phyloP scores from a whole-genome alignment of 2,797 vertebrate genomes.

The Crenichthys baileyi region DNA sequence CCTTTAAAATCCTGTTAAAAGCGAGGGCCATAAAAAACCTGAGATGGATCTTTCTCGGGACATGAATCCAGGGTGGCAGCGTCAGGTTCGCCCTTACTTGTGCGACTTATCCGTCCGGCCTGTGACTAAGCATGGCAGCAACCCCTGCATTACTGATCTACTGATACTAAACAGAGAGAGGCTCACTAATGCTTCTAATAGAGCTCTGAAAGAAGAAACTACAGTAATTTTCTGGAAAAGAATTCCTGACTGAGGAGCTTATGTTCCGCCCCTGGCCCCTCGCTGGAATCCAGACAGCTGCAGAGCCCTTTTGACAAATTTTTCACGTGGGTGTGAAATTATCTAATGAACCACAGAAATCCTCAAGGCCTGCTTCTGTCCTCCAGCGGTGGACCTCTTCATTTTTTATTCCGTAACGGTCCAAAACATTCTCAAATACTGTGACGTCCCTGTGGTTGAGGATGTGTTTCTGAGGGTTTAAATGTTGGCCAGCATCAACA shows the following conservation, averaged over 20 bases:
- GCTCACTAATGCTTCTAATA: constrained; percentile 52
- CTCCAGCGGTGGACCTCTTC: constrained; percentile 10
- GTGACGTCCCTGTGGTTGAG: constrained; percentile 20
- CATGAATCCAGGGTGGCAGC: constrained; percentile 27
- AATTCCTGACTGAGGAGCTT: constrained; percentile 41
- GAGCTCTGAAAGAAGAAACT: constrained; percentile 46
- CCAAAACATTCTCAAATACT: constrained; percentile 36
- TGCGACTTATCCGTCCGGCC: constrained; percentile 26
- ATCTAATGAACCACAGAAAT: constrained; percentile 36
- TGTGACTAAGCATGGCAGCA: constrained; percentile 23
- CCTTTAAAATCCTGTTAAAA: constrained; percentile 66
- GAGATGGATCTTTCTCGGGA: constrained; percentile 39
- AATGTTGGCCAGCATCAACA: constrained; percentile 30
- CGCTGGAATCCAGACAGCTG: constrained; percentile 71
- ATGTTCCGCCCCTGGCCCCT: constrained; percentile 41
- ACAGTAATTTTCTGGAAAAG: constrained; percentile 24
- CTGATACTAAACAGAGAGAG: constrained; percentile 37
- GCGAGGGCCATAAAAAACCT: constrained; percentile 57
- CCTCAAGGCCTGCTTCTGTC: constrained; percentile 25
- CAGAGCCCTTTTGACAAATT: constrained; percentile 64
- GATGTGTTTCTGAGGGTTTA: constrained; percentile 2
- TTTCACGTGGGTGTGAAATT: constrained; percentile 67
- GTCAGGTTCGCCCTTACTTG: constrained; percentile 25
- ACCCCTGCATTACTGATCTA: constrained; percentile 22
- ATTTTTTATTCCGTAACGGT: constrained; percentile 18